Base-by-base conservation (phyloP, 2,888 invertebrate species). In the Parthenolecanium corni region DNA sequence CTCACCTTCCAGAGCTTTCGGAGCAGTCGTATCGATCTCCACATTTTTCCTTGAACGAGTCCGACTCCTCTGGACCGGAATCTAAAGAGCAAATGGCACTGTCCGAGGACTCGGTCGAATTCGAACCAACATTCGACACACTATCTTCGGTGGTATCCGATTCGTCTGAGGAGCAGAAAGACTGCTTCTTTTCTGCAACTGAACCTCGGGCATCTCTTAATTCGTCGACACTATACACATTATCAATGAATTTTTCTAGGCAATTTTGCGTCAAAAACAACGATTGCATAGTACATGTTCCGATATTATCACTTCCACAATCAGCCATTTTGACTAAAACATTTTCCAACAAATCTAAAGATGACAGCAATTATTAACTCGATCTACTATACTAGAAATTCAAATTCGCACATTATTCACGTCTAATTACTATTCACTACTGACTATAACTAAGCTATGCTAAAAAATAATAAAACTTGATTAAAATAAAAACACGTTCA, bases 21-120 rank as follows among this genome's bases (percentile, higher is more conserved):
- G 89, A 89, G 76, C 89, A 89, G 80, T 90, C 89, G 79, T 87
- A 89, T 79, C 89, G 83, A 81, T 89, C 88, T 75, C 86, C 80
- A 77, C 89, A 87, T 77, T 89, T 81, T 77, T 86, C 89, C 75
- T 84, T 80, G 73, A 81, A 83, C 69, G 61, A 64, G 31, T 66
- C 58, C 31, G 58, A 47, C 16, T 58, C 58, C 21, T 58, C 58
- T 23, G 25, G 46, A 6, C 25, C 25, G 4, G 57, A 57, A 6
- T 44, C 46, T 20, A 58, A 11, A 25, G 58, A 58, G 6, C 46
- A 58, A 46, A 58, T 58, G 47, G 58, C 38, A 47, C 46, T 58
- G 36, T 47, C 47, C 31, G 58, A 58, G 14, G 58, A 47, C 31
- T 58, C 47, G 25, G 46, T 25, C 36, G 47, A 36, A 25, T 49